Evolutionary conservation across 1,140 invertebrate genomes (phyloP), one percentile per base, ranked within the genome.

Genomic region (Rhopalosiphum padi): DNA sequence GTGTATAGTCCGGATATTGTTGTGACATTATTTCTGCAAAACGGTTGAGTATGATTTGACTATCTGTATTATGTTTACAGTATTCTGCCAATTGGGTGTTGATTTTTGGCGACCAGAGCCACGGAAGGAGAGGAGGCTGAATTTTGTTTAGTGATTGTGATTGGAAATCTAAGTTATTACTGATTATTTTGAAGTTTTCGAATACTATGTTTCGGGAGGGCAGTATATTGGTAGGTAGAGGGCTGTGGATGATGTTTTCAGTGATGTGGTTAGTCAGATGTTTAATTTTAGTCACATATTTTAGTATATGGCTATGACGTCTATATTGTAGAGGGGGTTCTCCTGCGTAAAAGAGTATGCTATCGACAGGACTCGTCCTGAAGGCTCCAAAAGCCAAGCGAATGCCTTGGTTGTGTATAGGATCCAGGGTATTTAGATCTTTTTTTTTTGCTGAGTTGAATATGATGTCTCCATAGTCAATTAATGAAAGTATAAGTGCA

Each of bases 321-420:
- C 87, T 89, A 6, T 25, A 6, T n/a, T 89, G 43, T 30, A 46
- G 91, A 82, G 43, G 48, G 0, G 30, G 91, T 48, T 53, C n/a
- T 35, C 82, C 91, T 25, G 82, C 68, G 22, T 83, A 15, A 18
- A 21, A 82, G 6, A 83, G 43, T 46, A 46, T 83, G 35, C 92
- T 88, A 55, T 87, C 37, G 7, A 87, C n/a, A 22, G 85, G 92
- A 15, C 48, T 60, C 6, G 92, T 88, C 25, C 11, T 55, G 46
- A 88, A 88, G 35, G 93, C 86, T n/a, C 83, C 83, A 23, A 22
- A 30, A 0, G 85, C 85, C 30, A 88, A 30, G 2, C 86, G 83
- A 18, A 68, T 55, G 37, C 83, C 55, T 55, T 86, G 30, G 30
- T 87, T 53, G 37, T 93, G 93, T 25, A 93, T 93, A n/a, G 53